phyloP scores from a whole-genome alignment of 1,140 invertebrate genomes.

The Rhagoletis pomonella region DNA sequence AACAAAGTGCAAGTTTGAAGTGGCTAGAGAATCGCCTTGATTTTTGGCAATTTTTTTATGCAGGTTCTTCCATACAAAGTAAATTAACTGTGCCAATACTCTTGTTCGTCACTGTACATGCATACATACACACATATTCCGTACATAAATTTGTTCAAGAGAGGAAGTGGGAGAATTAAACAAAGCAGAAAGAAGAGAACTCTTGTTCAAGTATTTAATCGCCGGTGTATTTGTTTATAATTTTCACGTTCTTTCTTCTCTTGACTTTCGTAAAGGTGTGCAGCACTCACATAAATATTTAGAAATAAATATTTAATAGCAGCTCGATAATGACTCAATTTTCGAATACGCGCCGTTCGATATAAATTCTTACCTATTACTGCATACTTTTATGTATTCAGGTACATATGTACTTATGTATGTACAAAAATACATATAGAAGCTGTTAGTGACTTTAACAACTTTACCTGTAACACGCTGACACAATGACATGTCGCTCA shows the following conservation, averaged over 20 bases:
- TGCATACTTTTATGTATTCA: neutral
- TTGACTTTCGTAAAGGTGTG: neutral
- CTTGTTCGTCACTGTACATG: no score
- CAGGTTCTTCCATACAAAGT: no score
- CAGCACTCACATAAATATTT: neutral
- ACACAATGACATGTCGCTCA: constrained; percentile 18
- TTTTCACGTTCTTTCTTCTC: neutral
- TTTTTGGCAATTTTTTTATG: no score
- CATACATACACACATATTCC: neutral
- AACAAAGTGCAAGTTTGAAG: no score
- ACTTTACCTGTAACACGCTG: constrained; percentile 35
- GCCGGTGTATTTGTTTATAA: neutral
- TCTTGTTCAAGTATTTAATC: neutral
- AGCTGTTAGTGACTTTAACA: neutral
- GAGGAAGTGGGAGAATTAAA: neutral
- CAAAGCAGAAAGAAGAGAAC: neutral
- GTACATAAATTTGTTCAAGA: neutral
- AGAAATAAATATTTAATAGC: constrained; percentile 36
- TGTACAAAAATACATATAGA: neutral
- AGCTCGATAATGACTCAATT: constrained; percentile 9
- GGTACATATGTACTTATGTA: neutral
- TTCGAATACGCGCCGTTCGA: neutral
- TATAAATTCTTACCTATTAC: neutral
- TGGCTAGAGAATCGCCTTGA: no score
- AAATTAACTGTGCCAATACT: no score